Base-by-base conservation (phyloP, 2,113 vertebrate species). In the Poicephalus meyeri region DNA sequence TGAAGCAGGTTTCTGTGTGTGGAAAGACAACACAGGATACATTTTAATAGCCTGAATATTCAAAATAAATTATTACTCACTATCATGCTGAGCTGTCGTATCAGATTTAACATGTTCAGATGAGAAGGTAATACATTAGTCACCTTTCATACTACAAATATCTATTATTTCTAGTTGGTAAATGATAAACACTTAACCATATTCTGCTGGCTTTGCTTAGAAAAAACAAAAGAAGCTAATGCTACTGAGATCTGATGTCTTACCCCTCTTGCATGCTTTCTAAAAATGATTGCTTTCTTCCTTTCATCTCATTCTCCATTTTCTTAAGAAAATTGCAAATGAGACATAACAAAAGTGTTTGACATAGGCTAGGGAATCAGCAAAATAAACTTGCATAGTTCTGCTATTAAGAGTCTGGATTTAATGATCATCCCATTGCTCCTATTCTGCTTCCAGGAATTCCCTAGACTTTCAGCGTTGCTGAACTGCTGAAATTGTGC, bases 11-110 rank as follows among this genome's bases (percentile, higher is more conserved):
- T 53, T 87, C 66, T 69, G 50, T 89, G 28, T 93, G 84, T 89
- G 61, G 42, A 93, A 81, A 87, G 56, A 85, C 56, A 95, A 91
- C 86, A 92, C 64, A 80, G 88, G 63, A 83, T 94, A 83, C 60
- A 91, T 91, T 93, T 90, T 81, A 92, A 95, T 93, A 64, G 74
- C 25, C 50, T 89, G 86, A 86, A 92, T 95, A 95, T 93, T 89
- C 80, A 93, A 76, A 93, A 41, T 76, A 81, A 76, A 9, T 81
- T 94, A 89, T 95, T 91, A 84, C 42, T 95, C 72, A 93, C 69
- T 92, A 87, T 79, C 72, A 44, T 92, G 86, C 56, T 96, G 73
- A 88, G 74, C 84, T 92, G 77, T 82, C 61, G 39, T 81, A 87
- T 86, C 86, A 95, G 46, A 53, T 85, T 91, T 61, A 87, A 89